These are phyloP conservation scores for Eupithecia subumbrata DNA, from an alignment of 2,888 invertebrate species.

Conservation along the genomic window DNA sequence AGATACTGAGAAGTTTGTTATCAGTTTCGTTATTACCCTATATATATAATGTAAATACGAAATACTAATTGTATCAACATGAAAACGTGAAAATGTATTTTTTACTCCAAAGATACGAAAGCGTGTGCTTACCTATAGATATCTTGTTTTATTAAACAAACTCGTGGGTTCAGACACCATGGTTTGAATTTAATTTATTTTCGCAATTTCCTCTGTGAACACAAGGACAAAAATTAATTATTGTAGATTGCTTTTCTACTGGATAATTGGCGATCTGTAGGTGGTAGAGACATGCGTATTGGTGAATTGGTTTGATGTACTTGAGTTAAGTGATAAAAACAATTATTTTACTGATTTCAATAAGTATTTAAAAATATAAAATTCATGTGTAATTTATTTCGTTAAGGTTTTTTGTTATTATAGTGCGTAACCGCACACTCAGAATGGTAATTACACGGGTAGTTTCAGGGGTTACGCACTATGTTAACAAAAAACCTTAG, in stretches of 20 bases:
- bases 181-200: conserved; percentile 5
- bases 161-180: background rate
- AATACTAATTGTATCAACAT: background rate
- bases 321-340: no score
- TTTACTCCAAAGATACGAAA: background rate
- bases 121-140: background rate
- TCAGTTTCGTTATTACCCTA: no score
- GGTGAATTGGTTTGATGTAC: background rate
- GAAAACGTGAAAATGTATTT: background rate
- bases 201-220: background rate
- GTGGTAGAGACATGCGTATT: background rate
- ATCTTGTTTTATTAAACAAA: background rate
- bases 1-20: no score
- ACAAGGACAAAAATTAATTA: conserved; percentile 6
- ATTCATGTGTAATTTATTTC: no score
- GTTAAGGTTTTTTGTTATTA: no score
- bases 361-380: no score
- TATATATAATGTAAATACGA: no score
- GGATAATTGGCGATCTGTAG: background rate
- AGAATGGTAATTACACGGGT: no score
- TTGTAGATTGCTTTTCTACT: conserved; percentile 1
- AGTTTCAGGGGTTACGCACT: no score
- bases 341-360: no score
- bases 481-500: no score
- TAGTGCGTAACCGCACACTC: no score